A percentile compares a stretch with the other conserved stretches of the same genome.
These are phyloP conservation scores for Masnerella sp. DNA, from an alignment of 2,888 invertebrate species.

Conservation along the genomic window DNA sequence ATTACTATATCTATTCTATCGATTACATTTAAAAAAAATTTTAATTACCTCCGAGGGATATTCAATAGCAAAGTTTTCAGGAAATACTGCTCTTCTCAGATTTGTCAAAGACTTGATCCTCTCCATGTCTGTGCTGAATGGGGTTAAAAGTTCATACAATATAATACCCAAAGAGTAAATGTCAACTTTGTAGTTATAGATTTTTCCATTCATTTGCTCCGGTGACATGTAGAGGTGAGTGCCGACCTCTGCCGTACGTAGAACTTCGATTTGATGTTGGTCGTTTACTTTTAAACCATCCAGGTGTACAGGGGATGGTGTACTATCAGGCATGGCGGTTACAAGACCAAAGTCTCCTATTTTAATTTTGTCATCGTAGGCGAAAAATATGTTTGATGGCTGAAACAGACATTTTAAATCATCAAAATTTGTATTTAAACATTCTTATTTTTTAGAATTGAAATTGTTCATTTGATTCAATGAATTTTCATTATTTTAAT, in stretches of 20 bases:
- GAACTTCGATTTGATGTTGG: conserved; percentile 71
- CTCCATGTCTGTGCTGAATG: conserved; percentile 95
- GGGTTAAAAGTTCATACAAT: conserved; percentile 93
- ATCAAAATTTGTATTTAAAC: not conserved
- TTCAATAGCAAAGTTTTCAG: conserved; percentile 82
- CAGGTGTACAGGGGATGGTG: conserved; percentile 71
- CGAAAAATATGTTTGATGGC: conserved; percentile 96
- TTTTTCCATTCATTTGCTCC: conserved; percentile 88
- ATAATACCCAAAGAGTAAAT: conserved; percentile 97
- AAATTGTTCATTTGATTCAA: no score
- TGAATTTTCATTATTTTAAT: no score
- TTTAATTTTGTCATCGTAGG: conserved; percentile 92
- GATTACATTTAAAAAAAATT: no score
- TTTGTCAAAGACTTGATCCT: conserved; percentile 84
- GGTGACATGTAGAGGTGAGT: conserved; percentile 99
- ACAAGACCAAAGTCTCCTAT: conserved; percentile 99
- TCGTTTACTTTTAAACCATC: conserved; percentile 69
- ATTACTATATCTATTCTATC: no score
- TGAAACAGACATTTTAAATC: conserved; percentile 68
- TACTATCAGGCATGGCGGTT: conserved; percentile 87
- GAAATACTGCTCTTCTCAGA: conserved; percentile 84
- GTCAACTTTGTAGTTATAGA: conserved; percentile 94
- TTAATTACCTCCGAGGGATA: conserved; percentile 87
- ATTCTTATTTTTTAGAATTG: no score
- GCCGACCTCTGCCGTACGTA: conserved; percentile 83